Evolutionary conservation across 2,797 vertebrate genomes (phyloP).

Genomic region (Otolemur crassicaudatus): DNA sequence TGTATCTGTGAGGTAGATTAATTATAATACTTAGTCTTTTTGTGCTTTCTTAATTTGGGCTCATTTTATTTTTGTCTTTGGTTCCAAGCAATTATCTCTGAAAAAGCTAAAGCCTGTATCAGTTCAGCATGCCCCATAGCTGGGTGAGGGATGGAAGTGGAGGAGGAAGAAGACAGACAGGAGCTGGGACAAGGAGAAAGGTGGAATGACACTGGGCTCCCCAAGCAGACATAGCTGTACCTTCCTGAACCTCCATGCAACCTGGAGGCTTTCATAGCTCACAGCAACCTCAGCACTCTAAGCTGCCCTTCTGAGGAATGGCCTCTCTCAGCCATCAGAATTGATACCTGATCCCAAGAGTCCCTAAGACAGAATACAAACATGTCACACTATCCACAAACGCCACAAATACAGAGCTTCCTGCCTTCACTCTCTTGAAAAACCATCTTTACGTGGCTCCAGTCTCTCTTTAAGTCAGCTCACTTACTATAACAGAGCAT

Average conservation of each 20-base stretch:
- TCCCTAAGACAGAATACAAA: background rate
- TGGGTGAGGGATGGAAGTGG: background rate
- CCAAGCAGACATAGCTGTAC: too few species aligned
- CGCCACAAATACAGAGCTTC: background rate
- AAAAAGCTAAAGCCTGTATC: background rate
- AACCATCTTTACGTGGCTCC: background rate
- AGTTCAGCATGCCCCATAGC: background rate
- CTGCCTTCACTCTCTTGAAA: background rate
- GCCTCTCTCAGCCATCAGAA: background rate
- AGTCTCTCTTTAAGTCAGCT: too few species aligned
- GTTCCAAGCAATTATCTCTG: background rate
- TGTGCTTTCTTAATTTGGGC: conserved; percentile 19
- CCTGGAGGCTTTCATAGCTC: background rate
- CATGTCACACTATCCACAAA: background rate
- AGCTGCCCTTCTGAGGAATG: background rate
- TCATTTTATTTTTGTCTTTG: background rate
- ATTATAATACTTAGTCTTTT: background rate
- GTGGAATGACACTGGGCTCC: background rate
- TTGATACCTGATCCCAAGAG: background rate
- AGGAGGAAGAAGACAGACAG: background rate
- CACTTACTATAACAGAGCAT: background rate
- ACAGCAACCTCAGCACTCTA: background rate
- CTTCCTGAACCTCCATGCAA: background rate
- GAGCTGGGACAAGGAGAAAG: background rate
- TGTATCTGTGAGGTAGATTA: background rate